Evolutionary conservation across 2,113 vertebrate genomes (phyloP).

Genomic region (Otus sunia): DNA sequence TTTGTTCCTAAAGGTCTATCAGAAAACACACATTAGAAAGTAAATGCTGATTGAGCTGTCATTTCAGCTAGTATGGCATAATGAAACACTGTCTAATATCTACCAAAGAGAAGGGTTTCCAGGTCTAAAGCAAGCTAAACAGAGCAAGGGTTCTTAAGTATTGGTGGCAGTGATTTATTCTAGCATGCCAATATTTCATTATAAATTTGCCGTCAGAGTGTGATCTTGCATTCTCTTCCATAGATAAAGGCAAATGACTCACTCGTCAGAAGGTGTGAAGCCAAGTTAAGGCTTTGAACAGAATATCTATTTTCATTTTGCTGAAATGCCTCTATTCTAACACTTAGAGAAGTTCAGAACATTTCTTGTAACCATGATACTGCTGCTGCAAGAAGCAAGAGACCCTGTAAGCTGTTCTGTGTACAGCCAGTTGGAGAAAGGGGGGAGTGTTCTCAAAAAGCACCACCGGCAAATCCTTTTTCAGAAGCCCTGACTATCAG

Average conservation of each 20-base stretch:
- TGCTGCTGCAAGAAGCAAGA: neutral
- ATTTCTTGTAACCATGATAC: neutral
- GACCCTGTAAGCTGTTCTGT: neutral
- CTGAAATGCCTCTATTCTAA: neutral
- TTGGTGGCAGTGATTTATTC: neutral
- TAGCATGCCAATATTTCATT: neutral
- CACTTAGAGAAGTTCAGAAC: neutral
- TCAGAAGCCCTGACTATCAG: neutral
- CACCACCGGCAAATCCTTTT: neutral
- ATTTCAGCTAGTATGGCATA: neutral
- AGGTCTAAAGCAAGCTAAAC: neutral
- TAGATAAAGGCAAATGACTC: neutral
- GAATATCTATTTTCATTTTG: neutral
- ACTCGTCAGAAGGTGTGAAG: neutral
- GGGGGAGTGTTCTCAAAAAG: neutral
- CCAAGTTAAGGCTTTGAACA: neutral
- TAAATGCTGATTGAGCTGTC: constrained; percentile 16
- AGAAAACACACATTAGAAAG: neutral
- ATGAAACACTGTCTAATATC: neutral
- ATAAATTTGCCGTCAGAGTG: neutral
- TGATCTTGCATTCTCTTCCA: neutral
- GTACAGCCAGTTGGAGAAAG: accelerated
- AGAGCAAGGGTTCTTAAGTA: neutral
- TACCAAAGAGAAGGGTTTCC: neutral
- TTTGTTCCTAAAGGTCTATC: constrained; percentile 3